A percentile compares a stretch with the other conserved stretches of the same genome.
Evolutionary conservation across 2,888 invertebrate species (phyloP).

Genomic region (Synanthedon vespiformis): DNA sequence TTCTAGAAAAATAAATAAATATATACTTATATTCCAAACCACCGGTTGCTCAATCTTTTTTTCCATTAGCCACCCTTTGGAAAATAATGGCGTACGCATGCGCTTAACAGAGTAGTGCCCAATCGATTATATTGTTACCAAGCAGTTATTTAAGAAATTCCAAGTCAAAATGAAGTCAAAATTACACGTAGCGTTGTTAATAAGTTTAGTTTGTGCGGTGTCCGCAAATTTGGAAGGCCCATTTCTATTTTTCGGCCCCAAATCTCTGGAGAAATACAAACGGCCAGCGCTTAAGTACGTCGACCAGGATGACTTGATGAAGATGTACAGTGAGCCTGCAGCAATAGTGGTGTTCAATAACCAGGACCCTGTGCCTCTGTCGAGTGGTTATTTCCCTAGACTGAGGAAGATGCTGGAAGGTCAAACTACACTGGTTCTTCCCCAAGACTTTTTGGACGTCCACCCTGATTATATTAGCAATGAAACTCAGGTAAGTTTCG

Average conservation of each 20-base stretch:
- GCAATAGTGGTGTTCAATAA: slow-evolving; percentile 73
- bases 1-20: too few species aligned
- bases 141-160: too few species aligned
- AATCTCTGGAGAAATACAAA: slow-evolving; percentile 52
- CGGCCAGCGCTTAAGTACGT: slow-evolving; percentile 63
- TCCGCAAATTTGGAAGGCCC: slow-evolving; percentile 69
- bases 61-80: too few species aligned
- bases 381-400: slow-evolving; percentile 65
- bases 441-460: slow-evolving; percentile 68
- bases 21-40: too few species aligned
- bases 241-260: slow-evolving; percentile 71
- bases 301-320: slow-evolving; percentile 67
- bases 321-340: slow-evolving; percentile 68
- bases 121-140: too few species aligned
- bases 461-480: slow-evolving; percentile 73
- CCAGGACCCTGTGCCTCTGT: slow-evolving; percentile 66
- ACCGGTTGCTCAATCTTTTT: too few species aligned
- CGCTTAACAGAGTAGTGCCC: too few species aligned
- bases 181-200: not conserved
- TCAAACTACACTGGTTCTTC: slow-evolving; percentile 61
- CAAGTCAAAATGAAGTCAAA: not conserved
- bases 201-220: slow-evolving; percentile 6
- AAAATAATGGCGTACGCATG: too few species aligned
- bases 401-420: slow-evolving; percentile 67
- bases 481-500: slow-evolving; percentile 64